Conservation (phyloP, 2,113 vertebrate genomes). For the Podarcis cretensis region DNA sequence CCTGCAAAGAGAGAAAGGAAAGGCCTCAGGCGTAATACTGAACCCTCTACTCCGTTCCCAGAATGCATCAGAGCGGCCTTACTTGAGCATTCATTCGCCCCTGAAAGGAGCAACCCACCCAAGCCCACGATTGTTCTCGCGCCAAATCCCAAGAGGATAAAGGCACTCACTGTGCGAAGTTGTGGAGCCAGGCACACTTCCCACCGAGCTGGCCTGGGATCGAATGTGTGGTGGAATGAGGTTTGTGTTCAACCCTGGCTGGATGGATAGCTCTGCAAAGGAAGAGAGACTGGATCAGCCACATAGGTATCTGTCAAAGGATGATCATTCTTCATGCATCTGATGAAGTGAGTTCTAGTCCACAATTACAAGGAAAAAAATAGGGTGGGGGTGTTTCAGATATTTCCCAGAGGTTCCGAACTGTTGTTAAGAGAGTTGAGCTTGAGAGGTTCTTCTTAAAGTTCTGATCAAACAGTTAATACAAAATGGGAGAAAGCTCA, state of each 20-base stretch:
- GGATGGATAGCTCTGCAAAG: constrained; percentile 88
- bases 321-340: neutral
- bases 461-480: no score
- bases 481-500: no score
- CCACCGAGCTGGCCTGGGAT: constrained; percentile 78
- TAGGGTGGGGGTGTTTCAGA: neutral
- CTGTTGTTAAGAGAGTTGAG: neutral
- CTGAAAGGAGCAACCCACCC: neutral
- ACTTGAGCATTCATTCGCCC: neutral
- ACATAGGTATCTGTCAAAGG: neutral
- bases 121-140: neutral
- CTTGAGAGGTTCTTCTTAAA: neutral
- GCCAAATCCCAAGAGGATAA: neutral
- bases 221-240: constrained; percentile 93
- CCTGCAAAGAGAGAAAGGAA: neutral
- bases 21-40: neutral
- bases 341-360: neutral
- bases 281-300: neutral
- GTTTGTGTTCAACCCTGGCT: constrained; percentile 88
- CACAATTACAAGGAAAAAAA: neutral
- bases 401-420: neutral
- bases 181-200: constrained; percentile 71
- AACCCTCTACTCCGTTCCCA: neutral
- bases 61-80: neutral
- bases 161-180: constrained; percentile 82